Evolutionary conservation across 1,140 invertebrate species (phyloP).

Genomic region (Lamellibrachia luymesi): DNA sequence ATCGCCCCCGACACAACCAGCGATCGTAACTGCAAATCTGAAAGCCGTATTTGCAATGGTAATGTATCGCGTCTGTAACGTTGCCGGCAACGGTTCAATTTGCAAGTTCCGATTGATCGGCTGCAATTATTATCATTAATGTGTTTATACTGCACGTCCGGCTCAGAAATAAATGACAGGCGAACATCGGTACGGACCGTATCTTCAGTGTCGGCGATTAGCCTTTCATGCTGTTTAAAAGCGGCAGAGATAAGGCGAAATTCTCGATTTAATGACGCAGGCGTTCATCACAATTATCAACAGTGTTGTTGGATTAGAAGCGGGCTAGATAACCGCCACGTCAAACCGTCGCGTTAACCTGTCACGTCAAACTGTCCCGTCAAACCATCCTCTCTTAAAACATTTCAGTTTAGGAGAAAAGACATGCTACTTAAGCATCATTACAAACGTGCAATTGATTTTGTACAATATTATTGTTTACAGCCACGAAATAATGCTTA

Average conservation of each 20-base stretch:
- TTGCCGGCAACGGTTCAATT: not conserved
- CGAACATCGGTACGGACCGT: not conserved
- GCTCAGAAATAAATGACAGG: not conserved
- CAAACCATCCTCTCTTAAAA: not conserved
- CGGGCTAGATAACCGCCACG: not conserved
- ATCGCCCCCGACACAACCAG: not conserved
- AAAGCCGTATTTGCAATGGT: slow-evolving; percentile 4
- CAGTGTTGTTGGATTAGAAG: not conserved
- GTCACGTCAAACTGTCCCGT: not conserved
- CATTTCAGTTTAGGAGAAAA: not conserved
- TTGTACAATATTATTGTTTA: too few relatives aligned
- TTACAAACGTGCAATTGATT: not conserved
- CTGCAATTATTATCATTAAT: not conserved
- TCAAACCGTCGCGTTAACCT: not conserved
- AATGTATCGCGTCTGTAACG: not conserved
- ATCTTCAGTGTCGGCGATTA: not conserved
- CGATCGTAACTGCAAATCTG: not conserved
- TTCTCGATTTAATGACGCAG: not conserved
- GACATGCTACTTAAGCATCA: not conserved
- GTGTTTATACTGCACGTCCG: not conserved
- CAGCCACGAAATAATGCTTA: too few relatives aligned
- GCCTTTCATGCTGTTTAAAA: not conserved
- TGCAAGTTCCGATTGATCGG: not conserved
- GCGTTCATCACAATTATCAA: not conserved
- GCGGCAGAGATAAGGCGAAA: not conserved